Evolutionary conservation across 2,113 vertebrate genomes (phyloP), one percentile per base, ranked within the genome.

Genomic region (Menura novaehollandiae): DNA sequence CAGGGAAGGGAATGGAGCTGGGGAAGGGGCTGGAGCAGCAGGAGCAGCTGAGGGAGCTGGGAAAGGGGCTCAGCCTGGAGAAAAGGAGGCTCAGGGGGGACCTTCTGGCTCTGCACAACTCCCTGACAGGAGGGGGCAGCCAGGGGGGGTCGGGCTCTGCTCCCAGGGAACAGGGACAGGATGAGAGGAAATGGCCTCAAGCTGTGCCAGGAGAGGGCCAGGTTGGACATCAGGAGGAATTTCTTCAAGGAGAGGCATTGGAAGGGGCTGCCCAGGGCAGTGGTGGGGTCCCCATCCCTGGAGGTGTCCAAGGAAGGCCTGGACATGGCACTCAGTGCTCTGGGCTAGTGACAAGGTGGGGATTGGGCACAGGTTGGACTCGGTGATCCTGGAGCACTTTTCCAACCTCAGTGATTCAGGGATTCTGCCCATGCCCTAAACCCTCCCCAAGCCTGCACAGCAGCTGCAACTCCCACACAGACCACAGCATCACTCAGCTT

Each of bases 301-400:
- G 32, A 73, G 1, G 15, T 20, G 32, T 4, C 12, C 15, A 52
- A 7, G 37, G 15, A 81, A 74, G 12, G 3, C 0, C 51, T 59
- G 76, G 37, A 33, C 0, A 0, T 46, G 19, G 46, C 39, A 37
- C 13, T 44, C 3, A 43, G 85, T 0, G 2, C 37, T 56, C 43
- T 56, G 58, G 49, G 26, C 51, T 46, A 33, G 28, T 13, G n/a
- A 52, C 53, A 75, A 21, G 22, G 15, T 33, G 39, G 33, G 24
- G 3, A 81, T 23, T 1, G 1, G 39, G n/a, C 20, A 60, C 28
- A 82, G 7, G 1, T 9, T 26, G n/a, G 28, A 49, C 6, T 53
- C n/a, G 11, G 7, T 14, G 16, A 22, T 18, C 46, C 15, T 35
- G 30, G 39, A 53, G 20, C 3, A 4, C 52, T 53, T 18, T 43